Percentiles rank a stretch among this genome's conserved stretches.
phyloP scores from a whole-genome alignment of 2,888 invertebrate genomes.

The Scaptomyza reducta region DNA sequence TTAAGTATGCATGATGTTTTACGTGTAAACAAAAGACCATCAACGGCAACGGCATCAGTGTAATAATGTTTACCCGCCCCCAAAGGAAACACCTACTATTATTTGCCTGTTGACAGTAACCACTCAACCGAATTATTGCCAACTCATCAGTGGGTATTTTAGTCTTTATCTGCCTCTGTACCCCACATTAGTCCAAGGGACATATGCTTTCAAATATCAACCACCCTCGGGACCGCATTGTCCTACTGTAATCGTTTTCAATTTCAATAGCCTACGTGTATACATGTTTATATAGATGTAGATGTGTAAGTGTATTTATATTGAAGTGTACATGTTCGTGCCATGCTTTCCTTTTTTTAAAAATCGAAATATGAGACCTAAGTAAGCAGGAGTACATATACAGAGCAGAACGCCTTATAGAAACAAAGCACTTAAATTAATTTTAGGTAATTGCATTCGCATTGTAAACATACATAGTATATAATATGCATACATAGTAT shows the following conservation, averaged over 20 bases:
- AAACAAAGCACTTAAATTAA: constrained; percentile 66
- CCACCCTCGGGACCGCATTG: constrained; percentile 44
- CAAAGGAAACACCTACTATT: constrained; percentile 70
- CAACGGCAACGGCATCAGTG: constrained; percentile 35
- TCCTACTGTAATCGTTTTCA: constrained; percentile 48
- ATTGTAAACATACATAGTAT: constrained; percentile 10
- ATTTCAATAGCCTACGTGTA: constrained; percentile 47
- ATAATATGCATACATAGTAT: too few species aligned
- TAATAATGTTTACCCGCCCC: constrained; percentile 61
- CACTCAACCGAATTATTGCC: constrained; percentile 77
- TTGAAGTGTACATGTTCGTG: background rate
- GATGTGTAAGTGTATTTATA: background rate
- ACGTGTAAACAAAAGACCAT: constrained; percentile 75
- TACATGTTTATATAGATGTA: constrained; percentile 2
- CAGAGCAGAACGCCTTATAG: constrained; percentile 33
- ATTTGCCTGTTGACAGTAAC: constrained; percentile 77
- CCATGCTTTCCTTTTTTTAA: constrained; percentile 6
- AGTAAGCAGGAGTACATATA: constrained; percentile 28
- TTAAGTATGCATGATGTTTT: constrained; percentile 74
- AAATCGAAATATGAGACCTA: constrained; percentile 57
- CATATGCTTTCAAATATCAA: constrained; percentile 63
- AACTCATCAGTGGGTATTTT: constrained; percentile 77
- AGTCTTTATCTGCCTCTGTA: constrained; percentile 60
- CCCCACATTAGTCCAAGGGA: constrained; percentile 39
- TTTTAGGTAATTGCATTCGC: constrained; percentile 59